Conservation (phyloP, 2,113 vertebrate genomes). For the Brachyistius frenatus region DNA sequence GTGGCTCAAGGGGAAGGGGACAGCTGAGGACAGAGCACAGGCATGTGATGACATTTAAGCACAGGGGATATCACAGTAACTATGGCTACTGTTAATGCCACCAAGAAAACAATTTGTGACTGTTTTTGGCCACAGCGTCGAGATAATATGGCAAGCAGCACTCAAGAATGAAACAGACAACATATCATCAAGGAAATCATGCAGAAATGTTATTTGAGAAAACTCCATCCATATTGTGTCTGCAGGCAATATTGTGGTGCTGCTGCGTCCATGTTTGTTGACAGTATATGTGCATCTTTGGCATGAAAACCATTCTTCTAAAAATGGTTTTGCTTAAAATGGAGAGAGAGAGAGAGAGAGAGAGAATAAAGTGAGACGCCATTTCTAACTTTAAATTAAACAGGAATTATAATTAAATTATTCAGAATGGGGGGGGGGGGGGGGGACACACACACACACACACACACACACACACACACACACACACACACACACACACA, state of each 20-base stretch:
- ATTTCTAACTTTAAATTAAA: slow-evolving; percentile 5
- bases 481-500: no score
- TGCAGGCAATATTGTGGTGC: slow-evolving; percentile 25
- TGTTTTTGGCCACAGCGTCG: slow-evolving; percentile 2
- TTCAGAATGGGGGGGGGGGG: no score
- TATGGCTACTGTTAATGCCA: slow-evolving; percentile 17
- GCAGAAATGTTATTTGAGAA: slow-evolving; percentile 37
- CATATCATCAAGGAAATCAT: slow-evolving; percentile 39
- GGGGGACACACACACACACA: no score
- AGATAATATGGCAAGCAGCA: neutral
- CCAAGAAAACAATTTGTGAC: neutral
- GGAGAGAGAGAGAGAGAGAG: slow-evolving; percentile 1
- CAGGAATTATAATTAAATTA: slow-evolving; percentile 10
- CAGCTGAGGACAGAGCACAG: slow-evolving; percentile 78
- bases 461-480: no score
- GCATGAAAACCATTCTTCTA: slow-evolving; percentile 16
- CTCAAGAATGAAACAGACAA: slow-evolving; percentile 1
- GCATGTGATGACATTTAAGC: slow-evolving; percentile 29
- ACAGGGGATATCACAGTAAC: slow-evolving; percentile 15
- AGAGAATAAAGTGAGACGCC: neutral
- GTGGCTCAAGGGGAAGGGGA: slow-evolving; percentile 88
- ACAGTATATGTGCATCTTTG: slow-evolving; percentile 23
- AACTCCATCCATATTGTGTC: slow-evolving; percentile 37
- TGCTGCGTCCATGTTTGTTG: slow-evolving; percentile 27
- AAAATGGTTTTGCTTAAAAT: slow-evolving; percentile 20